Evolutionary conservation across 2,888 invertebrate species (phyloP).

Genomic region (Xestia sexstrigata): DNA sequence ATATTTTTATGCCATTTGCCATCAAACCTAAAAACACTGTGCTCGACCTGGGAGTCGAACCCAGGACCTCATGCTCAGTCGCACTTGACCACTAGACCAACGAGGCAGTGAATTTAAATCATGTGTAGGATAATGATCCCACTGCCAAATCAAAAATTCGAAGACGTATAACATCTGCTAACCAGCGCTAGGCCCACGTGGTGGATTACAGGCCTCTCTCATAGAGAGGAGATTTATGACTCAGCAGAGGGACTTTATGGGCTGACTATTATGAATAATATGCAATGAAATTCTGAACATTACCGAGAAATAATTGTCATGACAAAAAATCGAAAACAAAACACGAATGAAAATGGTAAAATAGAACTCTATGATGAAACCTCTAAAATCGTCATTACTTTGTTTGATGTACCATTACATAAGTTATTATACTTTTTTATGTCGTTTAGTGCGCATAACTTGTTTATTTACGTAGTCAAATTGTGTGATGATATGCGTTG

Average conservation of each 20-base stretch:
- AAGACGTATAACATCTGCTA: no score
- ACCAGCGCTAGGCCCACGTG: no score
- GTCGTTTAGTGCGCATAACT: slow-evolving; percentile 52
- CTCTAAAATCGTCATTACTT: slow-evolving; percentile 28
- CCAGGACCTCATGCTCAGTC: background rate
- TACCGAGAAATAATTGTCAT: no score
- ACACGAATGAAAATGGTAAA: background rate
- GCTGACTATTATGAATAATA: no score
- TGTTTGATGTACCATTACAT: slow-evolving; percentile 44
- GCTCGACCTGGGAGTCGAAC: background rate
- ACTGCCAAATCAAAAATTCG: no score
- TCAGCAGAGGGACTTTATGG: no score
- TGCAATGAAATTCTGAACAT: no score
- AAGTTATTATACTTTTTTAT: slow-evolving; percentile 57
- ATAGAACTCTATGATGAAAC: background rate
- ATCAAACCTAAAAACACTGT: background rate
- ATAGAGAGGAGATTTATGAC: no score
- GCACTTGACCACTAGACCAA: background rate
- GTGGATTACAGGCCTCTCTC: no score
- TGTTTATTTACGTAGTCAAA: slow-evolving; percentile 54
- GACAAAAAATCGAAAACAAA: background rate
- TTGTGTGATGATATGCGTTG: slow-evolving; percentile 49
- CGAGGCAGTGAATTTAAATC: no score
- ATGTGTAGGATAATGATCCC: no score
- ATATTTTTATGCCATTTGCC: no score